Conservation (phyloP, 2,797 vertebrate genomes). For the Pogonophryne albipinna region DNA sequence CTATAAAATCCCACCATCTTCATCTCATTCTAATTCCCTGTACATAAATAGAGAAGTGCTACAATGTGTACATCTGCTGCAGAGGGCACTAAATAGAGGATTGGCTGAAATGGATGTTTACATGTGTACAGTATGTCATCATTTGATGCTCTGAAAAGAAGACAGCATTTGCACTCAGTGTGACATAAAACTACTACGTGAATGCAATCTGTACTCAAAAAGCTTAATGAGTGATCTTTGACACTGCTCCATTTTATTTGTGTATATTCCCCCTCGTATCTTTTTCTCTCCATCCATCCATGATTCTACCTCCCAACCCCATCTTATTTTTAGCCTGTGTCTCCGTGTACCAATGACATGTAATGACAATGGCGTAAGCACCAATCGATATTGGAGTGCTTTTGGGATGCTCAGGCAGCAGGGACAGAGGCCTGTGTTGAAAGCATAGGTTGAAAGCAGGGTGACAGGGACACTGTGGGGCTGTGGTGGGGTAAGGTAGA, state of each 20-base stretch:
- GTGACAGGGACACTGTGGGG: conserved; percentile 48
- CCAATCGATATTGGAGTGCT: conserved; percentile 50
- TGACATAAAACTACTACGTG: conserved; percentile 25
- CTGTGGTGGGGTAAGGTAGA: conserved; percentile 30
- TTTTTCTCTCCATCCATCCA: conserved; percentile 4
- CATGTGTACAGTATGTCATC: background rate
- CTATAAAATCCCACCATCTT: conserved; percentile 42
- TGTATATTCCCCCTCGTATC: conserved; percentile 17
- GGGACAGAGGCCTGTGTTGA: conserved; percentile 15
- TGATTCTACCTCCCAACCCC: background rate
- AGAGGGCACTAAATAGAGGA: conserved; percentile 12
- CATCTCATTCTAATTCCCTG: conserved; percentile 1
- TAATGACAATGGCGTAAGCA: conserved; percentile 53
- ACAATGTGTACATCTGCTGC: conserved; percentile 9
- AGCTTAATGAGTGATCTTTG: conserved; percentile 33
- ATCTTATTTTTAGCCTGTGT: conserved; percentile 37
- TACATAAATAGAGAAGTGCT: conserved; percentile 6
- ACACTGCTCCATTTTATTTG: conserved; percentile 12
- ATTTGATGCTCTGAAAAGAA: conserved; percentile 1
- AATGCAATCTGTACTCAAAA: conserved; percentile 13
- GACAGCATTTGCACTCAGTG: conserved; percentile 16
- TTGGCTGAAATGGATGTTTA: conserved; percentile 28
- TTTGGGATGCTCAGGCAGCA: conserved; percentile 22
- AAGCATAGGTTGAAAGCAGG: conserved; percentile 23
- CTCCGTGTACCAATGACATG: conserved; percentile 53